Base-by-base conservation (phyloP, 2,888 invertebrate species). In the Tinea semifulvella region DNA sequence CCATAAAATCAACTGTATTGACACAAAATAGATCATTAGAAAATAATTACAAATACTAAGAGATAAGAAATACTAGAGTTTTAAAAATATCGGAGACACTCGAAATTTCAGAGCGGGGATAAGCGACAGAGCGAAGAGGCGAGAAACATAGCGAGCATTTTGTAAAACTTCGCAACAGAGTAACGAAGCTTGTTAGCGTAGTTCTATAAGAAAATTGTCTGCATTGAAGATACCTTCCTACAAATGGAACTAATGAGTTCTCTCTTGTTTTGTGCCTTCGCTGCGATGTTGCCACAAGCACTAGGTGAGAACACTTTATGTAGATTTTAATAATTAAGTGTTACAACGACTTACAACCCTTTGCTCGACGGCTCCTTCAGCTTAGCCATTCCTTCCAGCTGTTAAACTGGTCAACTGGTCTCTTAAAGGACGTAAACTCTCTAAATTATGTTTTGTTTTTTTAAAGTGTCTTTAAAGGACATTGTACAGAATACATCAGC, bases 121-220 rank as follows among this genome's bases (percentile, higher is more conserved):
- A 36, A 36, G 36, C 36, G 36, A 36, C 36, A 36, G 10, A 14
- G 18, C 16, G 36, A 36, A 36, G 36, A 36, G 18, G 36, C 36
- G 36, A 36, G 36, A 36, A 36, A 36, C 18, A 36, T 36, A 36
- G 36, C 10, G 36, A 18, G 10, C 62, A 56, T 67, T 69, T 65
- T 61, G 64, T 66, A 63, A 67, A 68, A 66, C 61, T 68, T 58
- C 53, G 46, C 47, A 47, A 56, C 57, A 53, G 58, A 53, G 56
- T 72, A 75, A 75, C 76, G 75, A 74, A 75, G 71, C 76, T 75
- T 72, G 75, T 77, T 77, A 76, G 68, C 56, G 62, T 62, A 63
- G 65, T 68, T 68, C 65, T 68, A 63, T 68, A 65, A 69, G 72
- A 60, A 67, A 65, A 69, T 69, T 71, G 73, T 69, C 55, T 56